Percentiles rank a stretch among this genome's conserved stretches.
Conservation (phyloP, 2,797 vertebrate genomes). For the Cyclopterus lumpus region DNA sequence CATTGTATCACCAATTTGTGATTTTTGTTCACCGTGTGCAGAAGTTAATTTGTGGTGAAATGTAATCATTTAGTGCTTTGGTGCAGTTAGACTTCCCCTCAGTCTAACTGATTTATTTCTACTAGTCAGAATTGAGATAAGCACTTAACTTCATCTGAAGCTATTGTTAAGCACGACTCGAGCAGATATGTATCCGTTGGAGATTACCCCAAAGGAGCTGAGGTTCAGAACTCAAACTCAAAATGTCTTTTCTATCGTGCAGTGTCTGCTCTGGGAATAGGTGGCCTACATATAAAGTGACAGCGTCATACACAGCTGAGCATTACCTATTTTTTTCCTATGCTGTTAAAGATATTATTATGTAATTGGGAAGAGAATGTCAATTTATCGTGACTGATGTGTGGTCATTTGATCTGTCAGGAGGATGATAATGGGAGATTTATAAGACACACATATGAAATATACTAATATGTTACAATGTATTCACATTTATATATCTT, state of each 20-base stretch:
- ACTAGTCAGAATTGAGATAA: conserved; percentile 44
- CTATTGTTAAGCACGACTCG: conserved; percentile 49
- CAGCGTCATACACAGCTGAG: conserved; percentile 11
- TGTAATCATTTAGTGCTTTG: conserved; percentile 33
- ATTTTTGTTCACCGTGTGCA: conserved; percentile 35
- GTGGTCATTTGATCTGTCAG: background rate
- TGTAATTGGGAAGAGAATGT: conserved; percentile 7
- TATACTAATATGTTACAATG: background rate
- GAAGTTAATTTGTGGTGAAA: conserved; percentile 47
- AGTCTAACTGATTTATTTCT: conserved; percentile 31
- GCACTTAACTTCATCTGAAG: conserved; percentile 40
- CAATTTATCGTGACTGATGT: background rate
- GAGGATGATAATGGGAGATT: conserved; percentile 1
- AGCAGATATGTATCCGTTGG: conserved; percentile 42
- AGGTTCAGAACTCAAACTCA: conserved; percentile 28
- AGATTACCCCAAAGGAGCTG: conserved; percentile 55
- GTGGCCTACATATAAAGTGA: conserved; percentile 49
- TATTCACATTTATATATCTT: background rate
- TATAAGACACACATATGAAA: conserved; percentile 3
- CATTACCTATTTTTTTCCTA: background rate
- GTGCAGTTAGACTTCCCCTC: conserved; percentile 20
- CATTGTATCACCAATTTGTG: conserved; percentile 34
- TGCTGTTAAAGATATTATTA: conserved; percentile 25
- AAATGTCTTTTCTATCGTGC: conserved; percentile 28
- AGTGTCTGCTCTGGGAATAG: conserved; percentile 43